These are phyloP conservation scores for Pristis pectinata DNA, from an alignment of 2,797 vertebrate species.

Conservation along the genomic window DNA sequence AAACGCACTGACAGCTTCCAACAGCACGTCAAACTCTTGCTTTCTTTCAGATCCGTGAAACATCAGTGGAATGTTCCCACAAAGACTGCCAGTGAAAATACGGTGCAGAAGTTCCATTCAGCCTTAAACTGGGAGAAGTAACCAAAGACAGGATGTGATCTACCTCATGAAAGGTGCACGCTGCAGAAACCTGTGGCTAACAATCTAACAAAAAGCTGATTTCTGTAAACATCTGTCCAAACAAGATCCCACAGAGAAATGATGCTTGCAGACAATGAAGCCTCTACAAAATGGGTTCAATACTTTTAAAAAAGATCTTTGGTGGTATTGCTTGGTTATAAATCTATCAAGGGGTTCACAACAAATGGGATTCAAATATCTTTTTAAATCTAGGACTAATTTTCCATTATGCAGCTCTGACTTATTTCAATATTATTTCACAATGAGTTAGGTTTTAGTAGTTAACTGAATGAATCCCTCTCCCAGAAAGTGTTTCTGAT, in stretches of 20 bases:
- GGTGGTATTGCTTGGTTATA: background rate
- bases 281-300: background rate
- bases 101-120: background rate
- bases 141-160: background rate
- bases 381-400: background rate
- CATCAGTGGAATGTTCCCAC: background rate
- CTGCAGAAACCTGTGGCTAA: background rate
- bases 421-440: background rate
- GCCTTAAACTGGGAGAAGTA: slow-evolving; percentile 1
- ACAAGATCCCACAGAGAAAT: background rate
- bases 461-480: background rate
- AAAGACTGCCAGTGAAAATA: slow-evolving; percentile 17
- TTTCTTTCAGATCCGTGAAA: background rate
- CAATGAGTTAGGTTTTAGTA: background rate
- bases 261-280: background rate
- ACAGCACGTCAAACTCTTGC: background rate
- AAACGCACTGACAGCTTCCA: background rate
- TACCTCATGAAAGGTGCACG: background rate
- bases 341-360: background rate
- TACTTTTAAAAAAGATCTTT: background rate
- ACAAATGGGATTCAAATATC: background rate
- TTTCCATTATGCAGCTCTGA: background rate
- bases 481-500: background rate
- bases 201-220: background rate
- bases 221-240: background rate